phyloP scores from a whole-genome alignment of 1,140 invertebrate genomes.

The Zeugodacus cucurbitae region DNA sequence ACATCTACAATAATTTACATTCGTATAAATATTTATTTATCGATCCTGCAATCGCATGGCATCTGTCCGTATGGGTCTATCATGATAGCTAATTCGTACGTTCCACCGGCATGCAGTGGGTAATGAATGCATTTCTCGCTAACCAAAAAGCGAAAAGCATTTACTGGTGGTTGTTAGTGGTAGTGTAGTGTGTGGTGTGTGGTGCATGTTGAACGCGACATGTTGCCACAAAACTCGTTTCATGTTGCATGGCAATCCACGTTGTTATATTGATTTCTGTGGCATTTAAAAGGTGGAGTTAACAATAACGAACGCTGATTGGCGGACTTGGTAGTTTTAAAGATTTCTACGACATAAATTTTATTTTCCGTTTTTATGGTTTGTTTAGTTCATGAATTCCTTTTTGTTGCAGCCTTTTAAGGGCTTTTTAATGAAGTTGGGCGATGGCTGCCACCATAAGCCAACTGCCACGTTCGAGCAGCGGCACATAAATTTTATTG shows the following conservation, averaged over 20 bases:
- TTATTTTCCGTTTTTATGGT: background rate
- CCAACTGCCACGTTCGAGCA: background rate
- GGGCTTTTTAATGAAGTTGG: conserved; percentile 13
- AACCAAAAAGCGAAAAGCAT: background rate
- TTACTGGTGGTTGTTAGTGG: background rate
- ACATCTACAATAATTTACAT: background rate
- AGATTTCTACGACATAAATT: background rate
- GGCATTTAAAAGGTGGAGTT: conserved; percentile 17
- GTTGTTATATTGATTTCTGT: background rate
- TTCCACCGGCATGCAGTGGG: background rate
- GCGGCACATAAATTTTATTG: background rate
- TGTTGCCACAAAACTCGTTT: conserved; percentile 33
- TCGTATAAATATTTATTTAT: background rate
- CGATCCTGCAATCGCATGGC: background rate
- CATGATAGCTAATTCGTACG: background rate
- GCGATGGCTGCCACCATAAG: conserved; percentile 24
- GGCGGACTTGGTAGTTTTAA: background rate
- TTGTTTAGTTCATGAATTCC: background rate
- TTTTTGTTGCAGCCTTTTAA: conserved; percentile 32
- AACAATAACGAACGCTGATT: conserved; percentile 12
- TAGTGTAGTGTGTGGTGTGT: background rate
- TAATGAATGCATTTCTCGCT: background rate
- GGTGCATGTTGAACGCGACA: background rate
- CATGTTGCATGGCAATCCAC: conserved; percentile 13
- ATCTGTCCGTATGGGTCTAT: background rate